Evolutionary conservation across 2,797 vertebrate species (phyloP), one percentile per base, ranked within the genome.

Genomic region (Syncerus caffer): DNA sequence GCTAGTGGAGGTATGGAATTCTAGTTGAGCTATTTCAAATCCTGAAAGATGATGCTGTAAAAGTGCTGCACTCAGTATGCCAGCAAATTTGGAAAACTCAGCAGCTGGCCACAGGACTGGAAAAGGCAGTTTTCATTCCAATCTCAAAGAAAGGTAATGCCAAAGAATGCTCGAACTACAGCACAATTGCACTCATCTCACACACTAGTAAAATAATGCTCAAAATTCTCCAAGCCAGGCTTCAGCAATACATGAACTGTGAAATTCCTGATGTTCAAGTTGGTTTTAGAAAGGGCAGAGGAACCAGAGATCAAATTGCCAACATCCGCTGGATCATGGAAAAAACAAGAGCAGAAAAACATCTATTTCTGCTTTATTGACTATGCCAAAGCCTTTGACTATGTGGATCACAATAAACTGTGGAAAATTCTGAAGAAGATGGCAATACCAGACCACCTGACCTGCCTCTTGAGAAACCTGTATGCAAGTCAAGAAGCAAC

Each of bases 141-240:
- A 19, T 64, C 16, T 16, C 31, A 64, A 64, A 64, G 31, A 64
- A 34, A 64, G 31, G 16, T 31, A 64, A 64, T 64, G 7, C 31
- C 4, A 34, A 34, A 64, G 31, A 34, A 64, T 64, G 16, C 8
- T 64, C 62, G 64, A 34, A 64, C 31, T 64, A n/a, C 16, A 2
- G 0, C 8, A 34, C 8, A 64, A 19, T 64, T 34, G 31, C 16
- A 10, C 16, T 64, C 62, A 64, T 64, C 31, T 64, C 62, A 64
- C 16, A 64, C 0, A 0, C 16, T 64, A n/a, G 4, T 64, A 64
- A 64, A 34, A 8, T 64, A 19, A 64, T 1, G 4, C 31, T 64
- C 62, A 2, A 64, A n/a, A 34, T 64, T 64, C 16, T 64, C 31
- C 31, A 64, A 64, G 31, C 31, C 31, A 34, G 62, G 4, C 62